A percentile compares a stretch with the other conserved stretches of the same genome.
phyloP scores from a whole-genome alignment of 2,888 invertebrate genomes.

The Nezara viridula region DNA sequence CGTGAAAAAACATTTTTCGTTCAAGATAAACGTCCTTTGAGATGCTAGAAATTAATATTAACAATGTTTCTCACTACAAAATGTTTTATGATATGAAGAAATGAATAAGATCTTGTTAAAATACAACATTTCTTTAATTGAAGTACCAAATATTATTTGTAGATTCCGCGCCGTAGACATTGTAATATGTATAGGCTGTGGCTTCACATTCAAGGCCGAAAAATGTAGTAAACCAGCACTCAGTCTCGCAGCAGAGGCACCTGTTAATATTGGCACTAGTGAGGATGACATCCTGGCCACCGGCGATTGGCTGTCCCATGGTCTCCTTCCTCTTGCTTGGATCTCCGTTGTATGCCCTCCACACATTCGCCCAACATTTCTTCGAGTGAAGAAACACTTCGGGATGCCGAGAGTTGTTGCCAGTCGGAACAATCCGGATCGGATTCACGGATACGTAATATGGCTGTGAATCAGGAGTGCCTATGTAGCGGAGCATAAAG shows the following conservation, averaged over 20 bases:
- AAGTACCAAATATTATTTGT: constrained; percentile 47
- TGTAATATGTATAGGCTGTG: constrained; percentile 44
- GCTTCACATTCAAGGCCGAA: constrained; percentile 53
- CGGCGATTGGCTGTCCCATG: neutral
- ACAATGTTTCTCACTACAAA: too few species aligned
- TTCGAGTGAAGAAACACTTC: constrained; percentile 46
- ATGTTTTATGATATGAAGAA: too few species aligned
- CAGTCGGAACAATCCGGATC: constrained; percentile 23
- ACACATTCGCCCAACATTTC: constrained; percentile 31
- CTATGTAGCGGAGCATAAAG: constrained; percentile 40
- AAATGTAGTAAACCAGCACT: constrained; percentile 51
- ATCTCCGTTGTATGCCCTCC: constrained; percentile 17
- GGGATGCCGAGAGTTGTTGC: constrained; percentile 32
- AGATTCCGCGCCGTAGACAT: constrained; percentile 42
- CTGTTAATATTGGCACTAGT: constrained; percentile 47
- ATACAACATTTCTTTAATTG: neutral
- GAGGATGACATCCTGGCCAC: constrained; percentile 18
- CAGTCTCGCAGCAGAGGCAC: constrained; percentile 50
- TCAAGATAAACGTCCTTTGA: too few species aligned
- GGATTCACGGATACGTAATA: constrained; percentile 38
- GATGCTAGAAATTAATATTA: too few species aligned
- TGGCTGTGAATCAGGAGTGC: constrained; percentile 22
- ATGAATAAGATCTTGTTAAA: neutral
- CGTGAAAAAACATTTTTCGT: too few species aligned
- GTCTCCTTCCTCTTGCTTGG: neutral